These are phyloP conservation scores for Neoniphon sammara DNA, from an alignment of 2,797 vertebrate genomes.

Conservation along the genomic window DNA sequence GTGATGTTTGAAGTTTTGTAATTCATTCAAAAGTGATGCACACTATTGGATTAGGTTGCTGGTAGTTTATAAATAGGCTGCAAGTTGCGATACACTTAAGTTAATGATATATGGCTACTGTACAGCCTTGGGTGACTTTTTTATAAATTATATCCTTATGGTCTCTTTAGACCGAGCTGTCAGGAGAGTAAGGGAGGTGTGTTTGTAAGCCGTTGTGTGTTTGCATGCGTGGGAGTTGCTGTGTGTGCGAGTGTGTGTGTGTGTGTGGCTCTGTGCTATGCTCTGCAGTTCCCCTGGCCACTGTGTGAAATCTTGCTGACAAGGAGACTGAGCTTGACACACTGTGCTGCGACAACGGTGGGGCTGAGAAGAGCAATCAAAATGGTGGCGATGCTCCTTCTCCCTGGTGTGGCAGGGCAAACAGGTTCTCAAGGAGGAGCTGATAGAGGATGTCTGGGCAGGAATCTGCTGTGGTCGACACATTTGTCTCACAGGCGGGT, in stretches of 20 bases:
- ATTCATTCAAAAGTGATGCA: constrained; percentile 42
- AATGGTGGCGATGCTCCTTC: constrained; percentile 86
- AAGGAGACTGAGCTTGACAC: constrained; percentile 83
- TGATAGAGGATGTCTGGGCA: constrained; percentile 62
- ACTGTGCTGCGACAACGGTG: constrained; percentile 84
- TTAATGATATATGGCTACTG: neutral
- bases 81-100: constrained; percentile 1
- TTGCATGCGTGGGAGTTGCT: neutral
- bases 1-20: neutral
- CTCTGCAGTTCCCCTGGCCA: constrained; percentile 83
- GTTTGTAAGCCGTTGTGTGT: constrained; percentile 36
- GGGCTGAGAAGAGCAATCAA: constrained; percentile 85
- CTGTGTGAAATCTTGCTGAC: constrained; percentile 88
- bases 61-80: constrained; percentile 19
- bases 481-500: constrained; percentile 58
- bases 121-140: constrained; percentile 44
- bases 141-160: constrained; percentile 59
- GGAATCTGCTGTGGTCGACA: constrained; percentile 74
- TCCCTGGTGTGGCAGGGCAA: constrained; percentile 80
- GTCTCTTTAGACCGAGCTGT: constrained; percentile 63
- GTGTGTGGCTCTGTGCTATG: constrained; percentile 58
- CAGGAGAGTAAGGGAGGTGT: constrained; percentile 55
- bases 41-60: neutral
- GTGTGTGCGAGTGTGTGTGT: constrained; percentile 34
- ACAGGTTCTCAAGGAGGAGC: constrained; percentile 83